Conservation (phyloP, 23 tunicate genomes). For the Aplidium turbinatum region DNA sequence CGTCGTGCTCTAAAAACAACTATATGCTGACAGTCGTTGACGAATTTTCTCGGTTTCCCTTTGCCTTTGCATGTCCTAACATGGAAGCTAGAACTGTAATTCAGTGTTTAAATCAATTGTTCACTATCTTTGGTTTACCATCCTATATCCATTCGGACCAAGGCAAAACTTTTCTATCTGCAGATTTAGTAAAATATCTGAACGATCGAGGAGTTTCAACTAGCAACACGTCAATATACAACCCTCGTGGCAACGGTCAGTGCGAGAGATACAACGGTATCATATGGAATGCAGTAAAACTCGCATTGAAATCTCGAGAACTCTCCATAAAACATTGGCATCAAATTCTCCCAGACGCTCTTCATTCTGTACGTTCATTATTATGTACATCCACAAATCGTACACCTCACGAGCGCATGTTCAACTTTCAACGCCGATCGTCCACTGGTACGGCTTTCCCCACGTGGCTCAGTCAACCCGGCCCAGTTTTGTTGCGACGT, state of each 20-base stretch:
- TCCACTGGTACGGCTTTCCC: neutral
- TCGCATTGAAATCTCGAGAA: constrained; percentile 13
- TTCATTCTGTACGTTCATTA: constrained; percentile 17
- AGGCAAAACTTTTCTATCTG: neutral
- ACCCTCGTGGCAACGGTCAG: constrained; percentile 33
- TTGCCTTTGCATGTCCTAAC: constrained; percentile 15
- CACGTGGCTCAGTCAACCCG: constrained; percentile 34
- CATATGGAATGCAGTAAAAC: neutral
- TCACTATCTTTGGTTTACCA: neutral
- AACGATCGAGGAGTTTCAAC: constrained; percentile 13
- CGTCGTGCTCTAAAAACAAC: constrained; percentile 2
- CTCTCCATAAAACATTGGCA: constrained; percentile 23
- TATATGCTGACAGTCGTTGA: constrained; percentile 12
- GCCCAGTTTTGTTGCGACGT: neutral
- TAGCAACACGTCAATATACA: constrained; percentile 6
- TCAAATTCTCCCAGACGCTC: constrained; percentile 4
- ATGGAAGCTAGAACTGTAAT: constrained; percentile 11
- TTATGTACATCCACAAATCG: constrained; percentile 22
- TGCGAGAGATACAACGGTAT: constrained; percentile 29
- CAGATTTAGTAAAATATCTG: constrained; percentile 2
- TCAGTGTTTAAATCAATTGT: neutral
- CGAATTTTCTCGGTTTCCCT: constrained; percentile 13
- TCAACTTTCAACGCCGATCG: neutral
- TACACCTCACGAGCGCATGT: constrained; percentile 30
- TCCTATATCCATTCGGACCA: constrained; percentile 26